A percentile compares a stretch with the other conserved stretches of the same genome.
phyloP scores from a whole-genome alignment of 1,140 invertebrate genomes.

The Pogonognathellus flavescens region DNA sequence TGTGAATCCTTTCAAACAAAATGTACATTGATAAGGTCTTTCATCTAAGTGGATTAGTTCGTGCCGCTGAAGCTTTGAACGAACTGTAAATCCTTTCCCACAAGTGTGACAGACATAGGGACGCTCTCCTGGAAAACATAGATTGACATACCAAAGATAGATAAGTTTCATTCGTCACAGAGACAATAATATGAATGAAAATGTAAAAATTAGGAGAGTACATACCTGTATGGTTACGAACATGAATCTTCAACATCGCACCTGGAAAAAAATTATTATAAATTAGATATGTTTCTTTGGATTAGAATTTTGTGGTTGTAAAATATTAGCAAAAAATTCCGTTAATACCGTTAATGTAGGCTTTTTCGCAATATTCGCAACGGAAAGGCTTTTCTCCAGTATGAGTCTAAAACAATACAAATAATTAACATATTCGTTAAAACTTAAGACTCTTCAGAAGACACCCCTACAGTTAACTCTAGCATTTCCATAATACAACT shows the following conservation, averaged over 20 bases:
- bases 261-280: no score
- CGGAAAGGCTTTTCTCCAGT: constrained; percentile 46
- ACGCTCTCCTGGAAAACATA: constrained; percentile 5
- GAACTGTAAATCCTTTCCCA: constrained; percentile 41
- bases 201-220: no score
- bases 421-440: no score
- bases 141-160: neutral
- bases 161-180: neutral
- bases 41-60: constrained; percentile 34
- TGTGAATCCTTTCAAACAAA: constrained; percentile 43
- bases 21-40: constrained; percentile 28
- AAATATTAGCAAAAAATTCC: no score
- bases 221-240: constrained; percentile 50
- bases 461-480: no score
- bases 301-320: no score
- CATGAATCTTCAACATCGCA: constrained; percentile 44
- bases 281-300: no score
- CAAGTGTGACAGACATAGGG: constrained; percentile 41
- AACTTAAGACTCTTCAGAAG: no score
- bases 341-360: constrained; percentile 21
- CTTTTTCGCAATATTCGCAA: constrained; percentile 37
- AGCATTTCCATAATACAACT: no score
- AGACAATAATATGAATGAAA: no score
- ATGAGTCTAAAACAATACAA: constrained; percentile 20
- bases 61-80: constrained; percentile 30